Conservation (phyloP, 2,797 vertebrate species). For the Sebastes iracundus region DNA sequence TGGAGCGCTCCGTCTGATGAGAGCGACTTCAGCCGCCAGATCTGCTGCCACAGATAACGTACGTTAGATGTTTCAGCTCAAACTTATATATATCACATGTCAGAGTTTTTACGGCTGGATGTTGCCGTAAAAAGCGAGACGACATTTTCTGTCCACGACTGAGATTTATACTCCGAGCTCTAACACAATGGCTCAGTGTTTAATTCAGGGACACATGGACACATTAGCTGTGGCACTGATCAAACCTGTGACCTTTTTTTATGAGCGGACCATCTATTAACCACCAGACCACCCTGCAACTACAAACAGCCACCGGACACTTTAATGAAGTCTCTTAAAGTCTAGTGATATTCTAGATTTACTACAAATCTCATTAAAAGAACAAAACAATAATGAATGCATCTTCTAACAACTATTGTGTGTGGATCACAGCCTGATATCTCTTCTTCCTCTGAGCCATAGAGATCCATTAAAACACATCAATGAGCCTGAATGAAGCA, state of each 20-base stretch:
- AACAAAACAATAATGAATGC: neutral
- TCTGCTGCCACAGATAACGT: neutral
- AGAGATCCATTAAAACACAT: no score
- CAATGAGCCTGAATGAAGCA: no score
- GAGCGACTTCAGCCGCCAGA: neutral
- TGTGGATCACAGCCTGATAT: no score
- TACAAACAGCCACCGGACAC: neutral
- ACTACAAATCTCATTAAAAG: neutral
- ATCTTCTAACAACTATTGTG: no score
- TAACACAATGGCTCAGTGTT: constrained; percentile 42
- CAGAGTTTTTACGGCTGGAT: neutral
- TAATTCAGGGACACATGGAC: constrained; percentile 17
- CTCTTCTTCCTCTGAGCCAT: no score
- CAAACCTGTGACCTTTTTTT: constrained; percentile 44
- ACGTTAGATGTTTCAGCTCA: neutral
- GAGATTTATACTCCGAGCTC: neutral
- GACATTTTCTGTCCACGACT: neutral
- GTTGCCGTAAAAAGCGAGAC: neutral
- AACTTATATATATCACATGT: constrained; percentile 8
- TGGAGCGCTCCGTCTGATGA: neutral
- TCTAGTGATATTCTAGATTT: neutral
- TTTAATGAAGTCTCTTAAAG: neutral
- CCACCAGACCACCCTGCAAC: constrained; percentile 10
- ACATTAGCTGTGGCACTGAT: constrained; percentile 17
- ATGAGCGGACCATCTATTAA: constrained; percentile 12